A percentile compares a stretch with the other conserved stretches of the same genome.
phyloP scores from a whole-genome alignment of 2,797 vertebrate genomes.

The Ciconia nigra region DNA sequence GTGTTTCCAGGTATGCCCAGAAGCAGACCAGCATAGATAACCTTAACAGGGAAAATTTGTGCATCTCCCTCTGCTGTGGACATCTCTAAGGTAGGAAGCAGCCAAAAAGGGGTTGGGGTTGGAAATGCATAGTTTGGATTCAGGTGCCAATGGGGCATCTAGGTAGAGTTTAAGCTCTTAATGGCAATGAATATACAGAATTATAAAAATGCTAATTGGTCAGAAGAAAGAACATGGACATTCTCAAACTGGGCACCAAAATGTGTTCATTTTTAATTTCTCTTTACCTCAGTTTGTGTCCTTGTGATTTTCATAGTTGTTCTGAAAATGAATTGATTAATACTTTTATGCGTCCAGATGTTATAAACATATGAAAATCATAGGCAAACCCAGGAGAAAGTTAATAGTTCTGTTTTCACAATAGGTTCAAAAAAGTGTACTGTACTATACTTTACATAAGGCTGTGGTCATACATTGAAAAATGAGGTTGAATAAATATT shows the following conservation, averaged over 20 bases:
- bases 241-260: not conserved
- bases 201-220: not conserved
- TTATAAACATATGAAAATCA: not conserved
- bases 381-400: not conserved
- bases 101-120: not conserved
- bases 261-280: not conserved
- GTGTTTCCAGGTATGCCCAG: not conserved
- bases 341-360: not conserved
- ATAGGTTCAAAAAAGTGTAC: not conserved
- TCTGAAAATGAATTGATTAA: not conserved
- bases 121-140: not conserved
- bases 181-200: not conserved
- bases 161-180: not conserved
- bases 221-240: not conserved
- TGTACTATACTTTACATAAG: not conserved
- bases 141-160: not conserved
- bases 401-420: not conserved
- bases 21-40: not conserved
- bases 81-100: not conserved
- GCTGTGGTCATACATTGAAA: not conserved
- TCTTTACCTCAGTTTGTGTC: not conserved
- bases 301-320: not conserved
- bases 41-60: not conserved
- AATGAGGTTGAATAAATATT: not conserved
- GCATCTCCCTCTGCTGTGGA: not conserved